Conservation (phyloP, 1,140 invertebrate species). For the Bombus pascuorum region DNA sequence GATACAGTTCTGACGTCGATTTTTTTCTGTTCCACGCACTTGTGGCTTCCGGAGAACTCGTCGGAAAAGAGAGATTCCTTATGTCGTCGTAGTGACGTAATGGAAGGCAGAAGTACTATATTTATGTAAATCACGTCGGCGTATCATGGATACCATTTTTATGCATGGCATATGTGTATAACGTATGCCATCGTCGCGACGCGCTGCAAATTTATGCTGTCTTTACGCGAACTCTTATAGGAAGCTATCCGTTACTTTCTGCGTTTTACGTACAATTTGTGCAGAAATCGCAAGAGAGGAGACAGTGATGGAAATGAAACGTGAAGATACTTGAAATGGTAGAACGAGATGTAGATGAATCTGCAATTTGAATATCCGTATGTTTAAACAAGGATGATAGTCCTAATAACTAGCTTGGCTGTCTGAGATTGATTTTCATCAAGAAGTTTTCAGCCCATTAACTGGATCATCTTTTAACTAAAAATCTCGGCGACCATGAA, state of each 20-base stretch:
- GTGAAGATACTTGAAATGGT: conserved; percentile 5
- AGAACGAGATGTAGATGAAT: neutral
- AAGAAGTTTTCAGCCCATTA: neutral
- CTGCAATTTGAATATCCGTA: neutral
- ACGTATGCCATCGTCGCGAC: conserved; percentile 32
- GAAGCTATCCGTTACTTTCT: conserved; percentile 28
- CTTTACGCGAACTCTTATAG: conserved; percentile 36
- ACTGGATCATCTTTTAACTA: neutral
- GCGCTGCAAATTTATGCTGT: conserved; percentile 34
- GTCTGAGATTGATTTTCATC: neutral
- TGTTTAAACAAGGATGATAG: neutral
- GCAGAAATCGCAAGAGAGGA: neutral
- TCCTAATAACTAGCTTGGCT: neutral
- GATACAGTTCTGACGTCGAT: conserved; percentile 6
- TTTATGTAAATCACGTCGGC: conserved; percentile 44
- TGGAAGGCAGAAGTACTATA: conserved; percentile 28
- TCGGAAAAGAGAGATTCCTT: conserved; percentile 19
- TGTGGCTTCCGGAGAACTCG: conserved; percentile 14
- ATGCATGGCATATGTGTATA: conserved; percentile 30
- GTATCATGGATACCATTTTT: conserved; percentile 45
- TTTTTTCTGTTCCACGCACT: neutral
- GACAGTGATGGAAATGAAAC: conserved; percentile 20
- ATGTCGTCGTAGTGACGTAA: conserved; percentile 33
- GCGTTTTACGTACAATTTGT: conserved; percentile 21
- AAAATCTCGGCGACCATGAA: neutral